A percentile compares a stretch with the other conserved stretches of the same genome.
Evolutionary conservation across 2,888 invertebrate genomes (phyloP).

Genomic region (Pyrrhia umbra): DNA sequence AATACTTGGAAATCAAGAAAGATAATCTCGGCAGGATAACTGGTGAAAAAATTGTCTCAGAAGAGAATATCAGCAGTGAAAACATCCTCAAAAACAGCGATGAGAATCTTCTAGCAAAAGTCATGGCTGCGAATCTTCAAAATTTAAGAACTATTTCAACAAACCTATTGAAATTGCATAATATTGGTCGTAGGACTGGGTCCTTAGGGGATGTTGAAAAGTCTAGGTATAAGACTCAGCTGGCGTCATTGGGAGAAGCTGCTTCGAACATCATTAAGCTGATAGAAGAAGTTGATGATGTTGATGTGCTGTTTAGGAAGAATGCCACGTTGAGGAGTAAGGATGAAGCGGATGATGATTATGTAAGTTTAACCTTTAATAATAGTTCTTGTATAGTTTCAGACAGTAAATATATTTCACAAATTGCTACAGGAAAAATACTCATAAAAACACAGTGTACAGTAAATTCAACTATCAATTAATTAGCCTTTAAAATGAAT

Average conservation of each 20-base stretch:
- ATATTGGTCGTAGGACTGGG: slow-evolving; percentile 91
- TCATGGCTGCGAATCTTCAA: slow-evolving; percentile 89
- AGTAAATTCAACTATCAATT: too few species aligned
- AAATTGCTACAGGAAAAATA: too few species aligned
- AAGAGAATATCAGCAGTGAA: slow-evolving; percentile 83
- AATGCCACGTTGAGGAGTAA: slow-evolving; percentile 77
- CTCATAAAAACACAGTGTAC: background rate
- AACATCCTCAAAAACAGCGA: slow-evolving; percentile 79
- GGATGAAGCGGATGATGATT: slow-evolving; percentile 64
- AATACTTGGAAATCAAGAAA: slow-evolving; percentile 91
- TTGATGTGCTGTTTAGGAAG: slow-evolving; percentile 81
- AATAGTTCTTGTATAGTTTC: background rate
- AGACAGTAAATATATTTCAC: background rate
- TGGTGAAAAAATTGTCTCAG: slow-evolving; percentile 86
- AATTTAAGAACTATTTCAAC: slow-evolving; percentile 90
- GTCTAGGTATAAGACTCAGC: slow-evolving; percentile 88
- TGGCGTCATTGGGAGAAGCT: slow-evolving; percentile 89
- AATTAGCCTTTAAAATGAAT: too few species aligned
- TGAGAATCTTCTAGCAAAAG: slow-evolving; percentile 83
- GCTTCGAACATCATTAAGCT: slow-evolving; percentile 90
- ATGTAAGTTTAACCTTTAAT: slow-evolving; percentile 60
- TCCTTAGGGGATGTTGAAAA: slow-evolving; percentile 89
- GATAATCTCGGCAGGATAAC: slow-evolving; percentile 86
- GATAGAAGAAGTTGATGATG: slow-evolving; percentile 89
- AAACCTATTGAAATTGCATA: slow-evolving; percentile 91